A percentile compares a stretch with the other conserved stretches of the same genome.
Conservation (phyloP, 30 jellyfish, hydroid and myxozoan species). For the Pseudorhiza aurosa region DNA sequence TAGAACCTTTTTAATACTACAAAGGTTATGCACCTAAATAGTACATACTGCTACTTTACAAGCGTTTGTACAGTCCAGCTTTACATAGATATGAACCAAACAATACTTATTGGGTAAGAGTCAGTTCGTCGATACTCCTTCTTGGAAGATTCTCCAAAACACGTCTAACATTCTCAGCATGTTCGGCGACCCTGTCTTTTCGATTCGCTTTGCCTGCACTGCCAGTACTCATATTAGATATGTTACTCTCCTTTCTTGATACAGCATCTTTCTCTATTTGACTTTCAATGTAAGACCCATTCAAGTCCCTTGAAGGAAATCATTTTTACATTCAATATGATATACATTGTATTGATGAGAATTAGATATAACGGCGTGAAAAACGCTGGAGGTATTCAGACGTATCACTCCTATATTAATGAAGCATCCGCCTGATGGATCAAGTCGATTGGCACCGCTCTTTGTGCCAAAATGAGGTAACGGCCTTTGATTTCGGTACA, state of each 20-base stretch:
- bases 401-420: too few species aligned
- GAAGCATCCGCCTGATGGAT: too few species aligned
- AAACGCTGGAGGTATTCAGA: too few species aligned
- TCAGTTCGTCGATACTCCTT: slow-evolving; percentile 68
- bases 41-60: neutral
- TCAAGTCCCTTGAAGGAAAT: slow-evolving; percentile 20
- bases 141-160: slow-evolving; percentile 76
- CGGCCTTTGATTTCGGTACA: too few species aligned
- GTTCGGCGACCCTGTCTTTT: slow-evolving; percentile 77
- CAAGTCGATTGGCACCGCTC: too few species aligned
- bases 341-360: too few species aligned
- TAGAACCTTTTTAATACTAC: too few species aligned
- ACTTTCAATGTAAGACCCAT: slow-evolving; percentile 26
- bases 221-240: slow-evolving; percentile 10
- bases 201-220: slow-evolving; percentile 49
- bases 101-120: slow-evolving; percentile 7
- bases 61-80: too few species aligned
- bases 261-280: slow-evolving; percentile 29
- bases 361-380: too few species aligned
- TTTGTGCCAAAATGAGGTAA: too few species aligned
- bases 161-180: slow-evolving; percentile 84
- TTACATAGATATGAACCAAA: too few species aligned
- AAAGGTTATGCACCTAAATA: neutral
- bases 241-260: slow-evolving; percentile 17
- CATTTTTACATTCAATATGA: too few species aligned